Base-by-base conservation (phyloP, 2,888 invertebrate species). In the Scaptomyza reducta region DNA sequence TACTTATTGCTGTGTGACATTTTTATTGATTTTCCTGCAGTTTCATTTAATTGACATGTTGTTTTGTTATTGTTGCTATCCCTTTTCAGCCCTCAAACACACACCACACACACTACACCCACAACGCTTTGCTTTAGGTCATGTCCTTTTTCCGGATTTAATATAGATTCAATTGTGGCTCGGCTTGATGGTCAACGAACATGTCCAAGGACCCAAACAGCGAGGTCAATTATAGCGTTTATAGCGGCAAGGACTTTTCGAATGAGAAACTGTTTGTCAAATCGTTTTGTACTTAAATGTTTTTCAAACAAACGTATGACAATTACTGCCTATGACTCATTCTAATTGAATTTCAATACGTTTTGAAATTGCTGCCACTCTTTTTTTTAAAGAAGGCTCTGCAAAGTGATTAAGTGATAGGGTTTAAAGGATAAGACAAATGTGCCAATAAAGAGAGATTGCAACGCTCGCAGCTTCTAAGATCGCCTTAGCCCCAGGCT, bases 31-130 rank as follows among this genome's bases (percentile, higher is more conserved):
- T 86, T 86, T 89, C 77, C 70, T 76, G 84, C 80, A 79, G 80
- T 80, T 80, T 86, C 70, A 86, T 73, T 86, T 89, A 86, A 89
- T 86, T 86, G 86, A 87, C 87, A 79, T 88, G 84, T 81, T 81
- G 71, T 88, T 89, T 82, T 87, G 83, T 87, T 87, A 79, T 85
- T 84, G 87, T 87, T 84, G 70, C 82, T 73, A 25, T 87, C 87
- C 60, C 68, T 62, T 68, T 89, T 51, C 56, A 18, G 22, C 35
- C 27, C 47, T 54, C 35, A 9, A 25, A 18, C 38, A 10, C 35
- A 16, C 38, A n/a, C n/a, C n/a, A n/a, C n/a, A 35, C 18, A 10
- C 13, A 13, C 22, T n/a, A 6, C 14, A 35, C 18, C 13, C 13
- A 13, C 22, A 18, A 6, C 14, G 49, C n/a, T 7, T 38, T 29